Evolutionary conservation across 2,797 vertebrate species (phyloP).

Genomic region (Pseudochirops cupreus): DNA sequence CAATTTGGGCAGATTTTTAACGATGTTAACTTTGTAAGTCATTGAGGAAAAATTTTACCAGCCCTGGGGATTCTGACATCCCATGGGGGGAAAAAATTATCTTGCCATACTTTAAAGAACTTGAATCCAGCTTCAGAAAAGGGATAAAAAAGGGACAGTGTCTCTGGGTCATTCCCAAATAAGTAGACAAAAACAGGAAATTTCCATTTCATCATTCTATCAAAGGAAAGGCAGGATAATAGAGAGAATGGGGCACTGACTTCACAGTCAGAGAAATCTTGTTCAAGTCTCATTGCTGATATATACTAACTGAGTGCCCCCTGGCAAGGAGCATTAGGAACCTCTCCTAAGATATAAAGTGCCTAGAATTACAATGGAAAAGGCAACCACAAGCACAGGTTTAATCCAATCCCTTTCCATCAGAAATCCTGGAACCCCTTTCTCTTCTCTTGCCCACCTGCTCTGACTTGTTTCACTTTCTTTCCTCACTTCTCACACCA

Average conservation of each 20-base stretch:
- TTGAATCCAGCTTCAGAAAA: not conserved
- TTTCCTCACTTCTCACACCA: not conserved
- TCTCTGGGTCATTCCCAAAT: not conserved
- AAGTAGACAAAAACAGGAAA: not conserved
- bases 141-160: not conserved
- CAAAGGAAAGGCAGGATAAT: not conserved
- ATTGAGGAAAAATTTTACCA: not conserved
- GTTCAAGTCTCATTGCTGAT: not conserved
- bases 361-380: not conserved
- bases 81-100: too few relatives aligned
- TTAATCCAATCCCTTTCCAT: not conserved
- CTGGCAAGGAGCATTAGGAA: not conserved
- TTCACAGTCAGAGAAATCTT: not conserved
- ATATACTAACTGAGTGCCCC: not conserved
- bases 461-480: not conserved
- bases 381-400: not conserved
- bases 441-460: not conserved
- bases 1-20: conserved; percentile 70
- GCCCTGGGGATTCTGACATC: not conserved
- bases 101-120: not conserved
- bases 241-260: not conserved
- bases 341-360: not conserved
- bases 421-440: not conserved
- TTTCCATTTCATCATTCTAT: not conserved
- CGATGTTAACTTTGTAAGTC: conserved; percentile 65